A percentile compares a stretch with the other conserved stretches of the same genome.
Conservation (phyloP, 2,888 invertebrate genomes). For the Glomeris marginata region DNA sequence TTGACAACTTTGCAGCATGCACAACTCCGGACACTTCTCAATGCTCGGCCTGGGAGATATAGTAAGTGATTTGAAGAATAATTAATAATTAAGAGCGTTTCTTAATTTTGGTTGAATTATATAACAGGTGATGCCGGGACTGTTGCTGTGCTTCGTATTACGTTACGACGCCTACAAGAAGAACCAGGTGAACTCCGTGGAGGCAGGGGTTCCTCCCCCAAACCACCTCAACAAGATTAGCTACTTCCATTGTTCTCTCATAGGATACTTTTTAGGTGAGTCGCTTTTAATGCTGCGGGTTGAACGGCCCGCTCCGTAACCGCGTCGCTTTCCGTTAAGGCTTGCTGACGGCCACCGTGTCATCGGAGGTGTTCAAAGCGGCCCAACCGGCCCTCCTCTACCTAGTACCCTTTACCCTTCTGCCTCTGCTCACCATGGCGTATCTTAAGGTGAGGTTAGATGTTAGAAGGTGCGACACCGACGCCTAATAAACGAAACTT, state of each 20-base stretch:
- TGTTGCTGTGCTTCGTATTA: slow-evolving; percentile 85
- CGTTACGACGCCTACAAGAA: slow-evolving; percentile 97
- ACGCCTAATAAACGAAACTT: background rate
- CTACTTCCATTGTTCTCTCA: slow-evolving; percentile 96
- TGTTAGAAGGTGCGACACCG: background rate
- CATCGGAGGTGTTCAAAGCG: slow-evolving; percentile 94
- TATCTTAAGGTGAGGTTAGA: slow-evolving; percentile 65
- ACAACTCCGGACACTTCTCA: slow-evolving; percentile 90
- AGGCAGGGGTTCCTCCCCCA: slow-evolving; percentile 43
- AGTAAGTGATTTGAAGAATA: no score
- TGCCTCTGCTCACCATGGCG: slow-evolving; percentile 94
- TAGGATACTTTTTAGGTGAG: slow-evolving; percentile 85
- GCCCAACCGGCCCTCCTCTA: slow-evolving; percentile 95
- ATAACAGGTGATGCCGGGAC: slow-evolving; percentile 90
- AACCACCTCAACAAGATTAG: slow-evolving; percentile 41
- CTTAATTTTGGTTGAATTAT: no score
- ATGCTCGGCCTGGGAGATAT: slow-evolving; percentile 65
- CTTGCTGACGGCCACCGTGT: slow-evolving; percentile 88
- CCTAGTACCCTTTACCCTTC: slow-evolving; percentile 90
- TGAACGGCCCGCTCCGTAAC: background rate
- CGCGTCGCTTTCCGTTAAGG: no score
- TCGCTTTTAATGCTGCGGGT: background rate
- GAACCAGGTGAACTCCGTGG: slow-evolving; percentile 49
- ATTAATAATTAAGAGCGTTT: no score
- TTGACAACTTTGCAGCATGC: slow-evolving; percentile 47